Percentiles rank a stretch among this genome's conserved stretches.
Evolutionary conservation across 2,888 invertebrate genomes (phyloP).

Genomic region (Phytoseiulus persimilis): DNA sequence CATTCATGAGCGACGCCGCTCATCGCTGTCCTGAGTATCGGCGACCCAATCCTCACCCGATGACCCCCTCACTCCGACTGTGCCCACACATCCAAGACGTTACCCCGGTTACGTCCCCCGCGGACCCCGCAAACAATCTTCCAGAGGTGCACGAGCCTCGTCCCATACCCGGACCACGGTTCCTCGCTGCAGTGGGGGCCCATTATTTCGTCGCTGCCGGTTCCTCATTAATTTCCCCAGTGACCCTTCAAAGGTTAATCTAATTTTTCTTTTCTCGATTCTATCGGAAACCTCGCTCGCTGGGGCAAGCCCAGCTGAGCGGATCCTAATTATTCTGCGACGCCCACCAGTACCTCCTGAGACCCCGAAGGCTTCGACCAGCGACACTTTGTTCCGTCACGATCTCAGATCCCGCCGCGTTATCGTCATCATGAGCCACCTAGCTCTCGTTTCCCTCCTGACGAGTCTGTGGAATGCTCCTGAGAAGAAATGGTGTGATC

Average conservation of each 20-base stretch:
- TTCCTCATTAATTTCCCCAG: not conserved
- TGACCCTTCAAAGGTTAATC: not conserved
- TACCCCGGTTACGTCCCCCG: no score
- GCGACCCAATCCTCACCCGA: no score
- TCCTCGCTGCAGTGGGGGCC: not conserved
- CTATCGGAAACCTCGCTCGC: not conserved
- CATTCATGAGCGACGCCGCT: no score
- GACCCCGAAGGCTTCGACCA: not conserved
- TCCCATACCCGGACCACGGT: not conserved
- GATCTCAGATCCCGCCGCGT: no score
- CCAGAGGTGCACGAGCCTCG: not conserved
- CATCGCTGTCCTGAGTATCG: no score
- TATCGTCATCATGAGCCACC: no score
- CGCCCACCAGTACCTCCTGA: not conserved
- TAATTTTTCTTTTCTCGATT: not conserved
- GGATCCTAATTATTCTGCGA: not conserved
- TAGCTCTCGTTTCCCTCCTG: no score
- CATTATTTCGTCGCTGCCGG: not conserved
- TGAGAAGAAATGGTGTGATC: no score
- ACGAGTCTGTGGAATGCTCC: no score
- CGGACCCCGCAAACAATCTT: not conserved
- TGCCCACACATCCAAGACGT: no score
- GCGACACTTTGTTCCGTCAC: not conserved
- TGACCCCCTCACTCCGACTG: no score
- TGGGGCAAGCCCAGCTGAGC: not conserved